Base-by-base conservation (phyloP, 2,888 invertebrate species). In the Melipona bicolor region DNA sequence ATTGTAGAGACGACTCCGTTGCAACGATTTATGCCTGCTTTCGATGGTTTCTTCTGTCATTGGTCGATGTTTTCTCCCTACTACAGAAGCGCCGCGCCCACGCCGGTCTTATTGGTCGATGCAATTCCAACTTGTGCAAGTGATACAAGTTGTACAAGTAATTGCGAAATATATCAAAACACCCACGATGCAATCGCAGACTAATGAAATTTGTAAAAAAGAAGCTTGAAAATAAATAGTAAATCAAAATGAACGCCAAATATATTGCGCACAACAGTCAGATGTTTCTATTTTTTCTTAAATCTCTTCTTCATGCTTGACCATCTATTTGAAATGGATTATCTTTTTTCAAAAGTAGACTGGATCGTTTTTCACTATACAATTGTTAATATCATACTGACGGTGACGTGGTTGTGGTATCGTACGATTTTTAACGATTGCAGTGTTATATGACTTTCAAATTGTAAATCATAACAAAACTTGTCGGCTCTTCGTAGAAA, bases 71-170 rank as follows among this genome's bases (percentile, higher is more conserved):
- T 24, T 4, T 24, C 52, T 71, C 78, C 88, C 86, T 67, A 32
- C 49, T 52, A 21, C 21, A 3, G 0, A 4, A 9, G n/a, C 65
- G 81, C 81, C 81, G 73, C 88, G 78, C 86, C 88, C 77, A 78
- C 84, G 77, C 32, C 2, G 15, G 27, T 61, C 64, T 67, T 17
- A 87, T 87, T 87, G 87, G 87, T 49, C 79, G 73, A 62, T 56
- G 77, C 50, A 64, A 56, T 73, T 67, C 65, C 50, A 52, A 65
- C 49, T 43, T 61, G 59, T n/a, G 32, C n/a, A n/a, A n/a, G n/a
- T n/a, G n/a, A n/a, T n/a, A n/a, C n/a, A n/a, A n/a, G n/a, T n/a
- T n/a, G n/a, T 24, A 27, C 68, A 49, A 71, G 78, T 74, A 76
- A 71, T 64, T 68, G 17, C 49, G 62, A 76, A 77, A 67, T 59